Conservation (phyloP, 1,140 invertebrate genomes). For the Zophobas atratus region DNA sequence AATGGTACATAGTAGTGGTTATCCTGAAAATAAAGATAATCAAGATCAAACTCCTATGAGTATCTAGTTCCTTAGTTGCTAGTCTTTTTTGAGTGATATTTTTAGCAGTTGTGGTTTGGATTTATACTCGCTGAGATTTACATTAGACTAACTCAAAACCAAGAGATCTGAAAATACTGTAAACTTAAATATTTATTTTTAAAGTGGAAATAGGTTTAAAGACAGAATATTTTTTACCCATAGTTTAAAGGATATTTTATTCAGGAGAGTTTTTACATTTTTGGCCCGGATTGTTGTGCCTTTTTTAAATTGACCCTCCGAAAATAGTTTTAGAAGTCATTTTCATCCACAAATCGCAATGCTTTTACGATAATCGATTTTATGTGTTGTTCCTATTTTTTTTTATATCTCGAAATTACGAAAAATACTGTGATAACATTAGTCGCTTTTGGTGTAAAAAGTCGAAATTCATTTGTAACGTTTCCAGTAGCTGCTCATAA, state of each 20-base stretch:
- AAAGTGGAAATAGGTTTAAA: neutral
- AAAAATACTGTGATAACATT: no score
- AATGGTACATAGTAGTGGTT: conserved; percentile 70
- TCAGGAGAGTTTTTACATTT: neutral
- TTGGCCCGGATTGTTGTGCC: neutral
- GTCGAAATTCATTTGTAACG: no score
- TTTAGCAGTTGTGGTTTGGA: neutral
- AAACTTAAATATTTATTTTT: neutral
- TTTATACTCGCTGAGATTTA: neutral
- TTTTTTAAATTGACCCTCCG: neutral
- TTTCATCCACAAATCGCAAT: no score
- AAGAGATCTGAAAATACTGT: neutral
- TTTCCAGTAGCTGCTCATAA: no score
- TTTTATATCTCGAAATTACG: no score
- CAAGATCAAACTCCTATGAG: neutral
- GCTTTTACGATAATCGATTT: no score
- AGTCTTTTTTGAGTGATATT: conserved; percentile 4
- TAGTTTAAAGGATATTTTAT: neutral
- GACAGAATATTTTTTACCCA: neutral
- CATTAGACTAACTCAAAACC: no score
- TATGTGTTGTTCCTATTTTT: no score
- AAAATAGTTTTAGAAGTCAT: neutral
- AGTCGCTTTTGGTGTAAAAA: no score
- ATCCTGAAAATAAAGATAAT: neutral
- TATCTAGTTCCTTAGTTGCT: conserved; percentile 4